Evolutionary conservation across 2,113 vertebrate species (phyloP), one percentile per base, ranked within the genome.

Genomic region (Picathartes gymnocephalus): DNA sequence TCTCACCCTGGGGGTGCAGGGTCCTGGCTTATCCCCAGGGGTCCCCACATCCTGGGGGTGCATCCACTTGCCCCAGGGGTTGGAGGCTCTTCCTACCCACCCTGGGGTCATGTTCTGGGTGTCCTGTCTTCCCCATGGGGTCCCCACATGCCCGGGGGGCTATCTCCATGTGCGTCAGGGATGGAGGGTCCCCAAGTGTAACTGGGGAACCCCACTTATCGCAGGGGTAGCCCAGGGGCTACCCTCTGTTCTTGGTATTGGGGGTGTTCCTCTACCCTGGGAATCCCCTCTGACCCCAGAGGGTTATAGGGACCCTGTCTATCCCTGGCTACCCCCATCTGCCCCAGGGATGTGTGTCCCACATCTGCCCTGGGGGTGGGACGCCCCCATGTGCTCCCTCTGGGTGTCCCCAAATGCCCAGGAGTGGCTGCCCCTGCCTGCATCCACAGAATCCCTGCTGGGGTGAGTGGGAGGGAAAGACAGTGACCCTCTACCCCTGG

Each of bases 91-190:
- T 74, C 19, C 60, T 56, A 50, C 35, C 16, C 1, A 0, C 30
- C 35, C 42, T 27, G 11, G 33, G 47, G 20, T 53, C 13, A 14
- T n/a, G 42, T 40, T 68, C 39, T 37, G 33, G 14, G 44, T 7
- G 2, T 51, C 31, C 56, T 27, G 21, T 33, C 1, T 0, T 7
- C 68, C 53, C 37, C 37, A 27, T 1, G 2, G 37, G 3, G 4
- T 44, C 11, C 39, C 27, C 22, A 8, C 45, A 37, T 44, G 22
- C 37, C 12, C 1, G 0, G 27, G 25, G 22, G 21, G 9, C 6
- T 51, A 8, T 45, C 45, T 51, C 72, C 9, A 7, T 58, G 31
- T 66, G 51, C 0, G 0, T 12, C 31, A 51, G 31, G 20, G 31
- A 31, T 10, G 60, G 45, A 35, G 30, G 48, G 21, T 53, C n/a